A percentile compares a stretch with the other conserved stretches of the same genome.
phyloP scores from a whole-genome alignment of 2,113 vertebrate genomes.

The Paradoxurus hermaphroditus region DNA sequence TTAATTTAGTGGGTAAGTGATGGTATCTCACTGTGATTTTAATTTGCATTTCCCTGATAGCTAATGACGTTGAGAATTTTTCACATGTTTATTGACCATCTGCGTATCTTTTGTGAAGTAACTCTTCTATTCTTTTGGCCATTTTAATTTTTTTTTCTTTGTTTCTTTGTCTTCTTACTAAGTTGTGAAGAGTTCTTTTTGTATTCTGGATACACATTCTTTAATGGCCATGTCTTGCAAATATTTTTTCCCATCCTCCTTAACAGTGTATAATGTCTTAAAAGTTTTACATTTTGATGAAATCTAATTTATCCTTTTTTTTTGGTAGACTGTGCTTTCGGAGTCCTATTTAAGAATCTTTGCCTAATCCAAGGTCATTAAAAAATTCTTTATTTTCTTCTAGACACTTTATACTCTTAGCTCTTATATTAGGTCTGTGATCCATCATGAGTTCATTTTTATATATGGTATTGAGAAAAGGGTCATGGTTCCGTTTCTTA shows the following conservation, averaged over 20 bases:
- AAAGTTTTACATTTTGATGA: conserved; percentile 20
- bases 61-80: background rate
- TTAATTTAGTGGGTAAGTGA: background rate
- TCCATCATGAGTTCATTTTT: background rate
- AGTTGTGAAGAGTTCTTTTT: background rate
- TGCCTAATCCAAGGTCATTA: background rate
- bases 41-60: background rate
- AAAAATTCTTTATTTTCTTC: background rate
- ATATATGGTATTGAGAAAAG: background rate
- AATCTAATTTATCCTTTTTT: background rate
- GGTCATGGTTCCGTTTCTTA: background rate
- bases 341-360: background rate
- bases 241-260: background rate
- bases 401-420: background rate
- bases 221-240: background rate
- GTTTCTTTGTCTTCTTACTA: background rate
- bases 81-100: background rate
- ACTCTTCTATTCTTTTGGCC: background rate
- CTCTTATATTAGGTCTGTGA: background rate
- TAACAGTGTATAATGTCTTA: background rate
- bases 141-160: background rate
- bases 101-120: background rate
- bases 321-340: background rate
- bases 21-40: background rate
- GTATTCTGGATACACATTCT: background rate